Evolutionary conservation across 2,888 invertebrate species (phyloP), one percentile per base, ranked within the genome.

Genomic region (Stramonita haemastoma): DNA sequence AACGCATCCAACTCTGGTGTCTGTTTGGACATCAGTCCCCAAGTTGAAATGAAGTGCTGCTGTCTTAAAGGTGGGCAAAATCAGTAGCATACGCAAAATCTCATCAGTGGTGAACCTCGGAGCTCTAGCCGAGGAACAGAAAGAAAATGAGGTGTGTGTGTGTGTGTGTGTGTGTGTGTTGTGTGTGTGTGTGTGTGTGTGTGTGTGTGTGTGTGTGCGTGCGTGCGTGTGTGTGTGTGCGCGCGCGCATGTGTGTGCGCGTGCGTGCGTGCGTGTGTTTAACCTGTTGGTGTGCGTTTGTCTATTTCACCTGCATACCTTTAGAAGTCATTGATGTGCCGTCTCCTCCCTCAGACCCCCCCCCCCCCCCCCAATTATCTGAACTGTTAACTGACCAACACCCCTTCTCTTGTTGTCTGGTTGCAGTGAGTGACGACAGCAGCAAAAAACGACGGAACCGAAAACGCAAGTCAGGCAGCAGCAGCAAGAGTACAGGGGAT

Each of bases 401-500:
- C 19, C 19, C 17, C 22, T 79, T 57, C n/a, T 32, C 6, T 56
- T 84, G 29, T 89, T 32, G 57, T 77, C 1, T 81, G 46, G 89
- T 70, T 11, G 29, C 66, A 46, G 46, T 46, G 46, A 46, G 46
- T 57, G 60, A 79, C 29, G 89, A 81, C 34, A 88, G 86, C 77
- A 77, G 87, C 34, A 90, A 81, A 60, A 90, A 90, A 81, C 85
- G 90, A 32, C 87, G 73, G 46, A 79, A 57, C 26, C 32, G 86
- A 22, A 89, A 89, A 57, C 89, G 86, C 36, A 86, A 86, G 26
- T 46, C 60, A 66, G 26, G 26, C 87, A 56, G n/a, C 73, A 36
- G 15, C 87, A 26, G 26, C 34, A 46, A 8, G 4, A 46, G 46
- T 8, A 46, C 46, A 70, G 34, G 29, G 29, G 84, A 32, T 56